Base-by-base conservation (phyloP, 2,113 vertebrate species). In the Tychaedon coryphoeus region DNA sequence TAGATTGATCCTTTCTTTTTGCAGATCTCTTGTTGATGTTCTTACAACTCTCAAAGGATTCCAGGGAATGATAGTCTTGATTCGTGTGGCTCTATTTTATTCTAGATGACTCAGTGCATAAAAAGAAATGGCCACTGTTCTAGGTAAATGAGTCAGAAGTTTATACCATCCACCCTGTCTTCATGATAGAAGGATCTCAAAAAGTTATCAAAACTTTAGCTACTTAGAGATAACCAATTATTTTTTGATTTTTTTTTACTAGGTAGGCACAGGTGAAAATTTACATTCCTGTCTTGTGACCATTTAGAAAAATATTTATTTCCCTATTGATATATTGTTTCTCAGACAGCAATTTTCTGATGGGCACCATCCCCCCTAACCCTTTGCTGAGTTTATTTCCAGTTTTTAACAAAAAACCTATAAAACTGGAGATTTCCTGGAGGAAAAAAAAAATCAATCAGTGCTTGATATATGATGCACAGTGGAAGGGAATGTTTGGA, bases 361-460 rank as follows among this genome's bases (percentile, higher is more conserved):
- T 31, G 10, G 34, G 8, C 50, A 33, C 14, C 9, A 69, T 34
- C 2, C 4, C 20, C 9, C 0, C 9, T 3, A 3, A 24, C 2
- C 4, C 12, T 12, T 25, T 26, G 14, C 20, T 1, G 1, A 60
- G 18, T 42, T 82, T 64, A 28, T 64, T 10, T 74, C 10, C 8
- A 23, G 1, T 80, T 76, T 72, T 80, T 64, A 36, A 42, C 17
- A 33, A 60, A 65, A 76, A 54, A 3, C 1, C 8, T 6, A 12
- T 42, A 14, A 64, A 83, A 40, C 19, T 71, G 34, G 19, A 67
- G 38, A n/a, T 69, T 78, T 26, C 20, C 9, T 42, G 29, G 11
- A 23, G 9, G 9, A 15, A 10, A 4, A 28, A 10, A 33, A 24
- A 26, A 14, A 31, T 15, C 13, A 43, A 6, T 86, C 23, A 45